Conservation (phyloP, 2,888 invertebrate species). For the Elysia crispata region DNA sequence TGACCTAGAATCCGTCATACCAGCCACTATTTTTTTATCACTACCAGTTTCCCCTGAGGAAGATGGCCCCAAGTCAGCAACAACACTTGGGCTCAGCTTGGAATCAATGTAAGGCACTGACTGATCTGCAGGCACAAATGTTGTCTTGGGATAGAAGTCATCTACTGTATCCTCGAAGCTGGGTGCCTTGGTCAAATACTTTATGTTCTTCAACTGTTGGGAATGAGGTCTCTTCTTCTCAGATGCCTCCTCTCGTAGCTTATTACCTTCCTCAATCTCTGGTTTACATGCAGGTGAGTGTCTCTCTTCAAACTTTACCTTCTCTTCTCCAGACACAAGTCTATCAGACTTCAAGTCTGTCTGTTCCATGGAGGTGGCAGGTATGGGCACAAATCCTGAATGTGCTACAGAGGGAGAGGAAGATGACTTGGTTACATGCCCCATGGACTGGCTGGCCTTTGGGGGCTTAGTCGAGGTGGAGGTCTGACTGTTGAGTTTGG, state of each 20-base stretch:
- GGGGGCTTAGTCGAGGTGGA: not conserved
- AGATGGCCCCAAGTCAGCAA: too few species aligned
- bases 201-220: conserved; percentile 44
- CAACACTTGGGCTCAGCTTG: too few species aligned
- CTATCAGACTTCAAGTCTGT: not conserved
- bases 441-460: not conserved
- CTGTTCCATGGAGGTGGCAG: not conserved
- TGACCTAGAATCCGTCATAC: too few species aligned
- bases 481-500: too few species aligned
- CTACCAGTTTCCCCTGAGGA: too few species aligned
- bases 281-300: conserved; percentile 3
- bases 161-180: conserved; percentile 23
- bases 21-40: too few species aligned
- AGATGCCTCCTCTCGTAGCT: conserved; percentile 4
- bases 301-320: not conserved
- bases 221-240: conserved; percentile 43
- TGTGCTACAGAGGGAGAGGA: conserved; percentile 40
- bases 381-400: not conserved
- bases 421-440: conserved; percentile 28
- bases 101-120: not conserved
- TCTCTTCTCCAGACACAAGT: not conserved
- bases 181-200: conserved; percentile 37
- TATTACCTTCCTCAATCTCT: not conserved
- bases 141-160: conserved; percentile 29
- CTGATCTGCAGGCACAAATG: not conserved